Evolutionary conservation across 2,888 invertebrate genomes (phyloP), one percentile per base, ranked within the genome.

Genomic region (Sarcophaga variegata): DNA sequence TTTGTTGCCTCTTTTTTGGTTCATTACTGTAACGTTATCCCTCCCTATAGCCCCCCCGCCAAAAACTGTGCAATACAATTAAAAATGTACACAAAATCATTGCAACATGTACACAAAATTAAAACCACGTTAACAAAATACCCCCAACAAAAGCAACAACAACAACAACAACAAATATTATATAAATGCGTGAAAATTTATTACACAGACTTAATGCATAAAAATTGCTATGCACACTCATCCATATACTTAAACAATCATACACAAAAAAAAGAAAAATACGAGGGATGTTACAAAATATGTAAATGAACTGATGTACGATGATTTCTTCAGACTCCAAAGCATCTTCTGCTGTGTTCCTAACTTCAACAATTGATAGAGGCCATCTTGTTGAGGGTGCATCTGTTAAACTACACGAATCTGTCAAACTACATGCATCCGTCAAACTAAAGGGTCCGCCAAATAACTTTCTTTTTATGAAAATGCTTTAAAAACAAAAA

Each of bases 41-140:
- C 59, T 0, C n/a, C 10, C 37, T 2, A 8, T 37, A 37, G 0
- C 2, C 37, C 37, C 37, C 27, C 27, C 27, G 3, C 2, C 81
- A 67, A 62, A 59, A 81, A 78, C 49, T 78, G 75, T 78, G 77
- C 78, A 78, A 70, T 27, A 85, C 67, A 77, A 72, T 83, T 77
- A 77, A 71, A 45, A 82, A 82, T 69, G 80, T 78, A 69, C 66
- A 75, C 72, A 80, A 75, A 79, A 84, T 79, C 71, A 75, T 80
- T 75, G 84, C 75, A 80, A 75, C 80, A 66, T 84, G 80, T 80
- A 76, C 64, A 84, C 80, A 76, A 81, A 76, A 80, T 84, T 83
- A 79, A 83, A 83, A 79, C 79, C 83, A 79, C 83, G 74, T 83
- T 83, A 79, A 75, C 70, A 17, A n/a, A n/a, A 77, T 59, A 70